Evolutionary conservation across 2,797 vertebrate species (phyloP), one percentile per base, ranked within the genome.

Genomic region (Alcedo quadribrachys): DNA sequence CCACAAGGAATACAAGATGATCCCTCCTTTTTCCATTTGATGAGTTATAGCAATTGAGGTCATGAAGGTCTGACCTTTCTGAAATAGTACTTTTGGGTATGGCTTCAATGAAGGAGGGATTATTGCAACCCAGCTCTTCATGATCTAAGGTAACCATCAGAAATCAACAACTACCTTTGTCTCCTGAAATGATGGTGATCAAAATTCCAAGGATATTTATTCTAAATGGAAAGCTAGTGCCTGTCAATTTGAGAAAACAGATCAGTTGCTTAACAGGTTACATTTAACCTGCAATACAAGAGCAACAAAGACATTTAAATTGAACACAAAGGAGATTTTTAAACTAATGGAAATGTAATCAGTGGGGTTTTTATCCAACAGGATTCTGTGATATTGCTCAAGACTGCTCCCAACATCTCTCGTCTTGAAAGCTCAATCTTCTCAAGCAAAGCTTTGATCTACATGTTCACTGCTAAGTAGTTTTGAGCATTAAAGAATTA

Each of bases 371-470:
- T 86, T 87, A 88, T 91, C 68, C 66, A 28, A 33, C 35, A 46
- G 58, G 84, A 87, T 88, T 76, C 80, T 32, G 57, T 65, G 61
- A 62, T 54, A 46, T 12, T 62, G 33, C 68, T 93, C 73, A 75
- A 94, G 90, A 81, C 81, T 74, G 69, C 63, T 90, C 66, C 61
- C 0, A 0, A 12, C 71, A 92, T 58, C 88, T 77, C 85, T 57
- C 67, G 87, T 87, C 91, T 85, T 1, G 1, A 87, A 81, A 87
- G 78, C 90, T 80, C 93, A 88, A 80, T 91, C 89, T 95, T 73
- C 89, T 86, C 89, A 92, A 75, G 87, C 76, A 92, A 93, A 84
- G 93, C 94, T 96, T 96, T 96, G 94, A 95, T 96, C 94, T 96
- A 73, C 81, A 62, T 32, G 61, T 88, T 92, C 84, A 54, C 25